Percentiles rank a stretch among this genome's conserved stretches.
Evolutionary conservation across 2,113 vertebrate genomes (phyloP).

Genomic region (Mungos mungo): DNA sequence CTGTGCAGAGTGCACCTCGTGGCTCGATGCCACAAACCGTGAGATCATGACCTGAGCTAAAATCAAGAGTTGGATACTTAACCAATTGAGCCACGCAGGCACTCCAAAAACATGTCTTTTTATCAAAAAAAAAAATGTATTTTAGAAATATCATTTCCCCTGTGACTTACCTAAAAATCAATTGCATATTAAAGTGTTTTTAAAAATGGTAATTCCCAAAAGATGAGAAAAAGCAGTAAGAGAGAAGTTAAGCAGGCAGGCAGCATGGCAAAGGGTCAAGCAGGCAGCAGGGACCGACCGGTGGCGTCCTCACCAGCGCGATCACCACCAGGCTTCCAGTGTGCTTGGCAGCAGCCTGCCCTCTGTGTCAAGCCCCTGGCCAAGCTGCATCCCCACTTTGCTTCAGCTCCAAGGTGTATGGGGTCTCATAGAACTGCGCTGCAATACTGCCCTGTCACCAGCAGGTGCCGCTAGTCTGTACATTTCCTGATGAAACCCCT

Average conservation of each 20-base stretch:
- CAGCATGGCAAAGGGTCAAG: neutral
- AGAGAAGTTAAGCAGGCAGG: no score
- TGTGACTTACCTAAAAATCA: neutral
- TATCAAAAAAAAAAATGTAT: neutral
- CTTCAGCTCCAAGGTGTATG: accelerated
- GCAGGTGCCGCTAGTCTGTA: neutral
- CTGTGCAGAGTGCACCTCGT: no score
- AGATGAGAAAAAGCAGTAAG: neutral
- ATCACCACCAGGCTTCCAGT: neutral
- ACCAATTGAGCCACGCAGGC: no score
- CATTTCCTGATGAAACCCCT: neutral
- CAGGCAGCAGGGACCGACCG: neutral
- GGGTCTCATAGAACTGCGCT: accelerated
- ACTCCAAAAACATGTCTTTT: neutral
- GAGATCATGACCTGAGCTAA: no score
- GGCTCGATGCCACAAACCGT: no score
- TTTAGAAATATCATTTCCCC: neutral
- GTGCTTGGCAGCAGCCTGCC: accelerated
- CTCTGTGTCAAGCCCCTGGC: neutral
- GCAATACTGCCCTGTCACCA: neutral
- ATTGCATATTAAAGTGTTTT: neutral
- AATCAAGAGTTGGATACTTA: no score
- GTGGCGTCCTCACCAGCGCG: accelerated
- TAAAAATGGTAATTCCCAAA: neutral
- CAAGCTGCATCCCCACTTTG: no score